Conservation (phyloP, 1,140 invertebrate genomes). For the Papilio machaon region DNA sequence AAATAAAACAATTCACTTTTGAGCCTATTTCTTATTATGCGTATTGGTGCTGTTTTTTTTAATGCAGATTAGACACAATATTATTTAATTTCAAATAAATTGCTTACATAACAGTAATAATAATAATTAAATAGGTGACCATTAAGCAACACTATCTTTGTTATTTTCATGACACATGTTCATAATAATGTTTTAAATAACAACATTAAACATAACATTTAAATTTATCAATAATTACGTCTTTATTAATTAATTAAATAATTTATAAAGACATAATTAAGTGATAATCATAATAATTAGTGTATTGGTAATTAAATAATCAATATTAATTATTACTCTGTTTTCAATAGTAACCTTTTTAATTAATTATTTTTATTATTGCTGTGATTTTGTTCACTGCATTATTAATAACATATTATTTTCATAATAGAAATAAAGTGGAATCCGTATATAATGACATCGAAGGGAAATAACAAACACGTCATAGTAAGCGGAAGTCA, state of each 20-base stretch:
- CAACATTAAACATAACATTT: background rate
- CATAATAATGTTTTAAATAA: no score
- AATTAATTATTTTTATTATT: no score
- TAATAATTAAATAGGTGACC: background rate
- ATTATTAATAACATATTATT: no score
- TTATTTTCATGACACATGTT: conserved; percentile 17
- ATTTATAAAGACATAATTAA: background rate
- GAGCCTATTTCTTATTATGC: background rate
- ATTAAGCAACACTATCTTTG: background rate
- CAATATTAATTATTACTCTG: no score
- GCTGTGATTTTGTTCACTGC: no score
- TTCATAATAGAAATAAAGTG: no score
- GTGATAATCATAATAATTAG: background rate
- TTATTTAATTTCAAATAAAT: background rate
- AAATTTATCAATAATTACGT: background rate
- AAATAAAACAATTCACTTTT: background rate
- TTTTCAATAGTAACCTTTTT: no score
- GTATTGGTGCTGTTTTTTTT: background rate
- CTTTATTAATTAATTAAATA: background rate
- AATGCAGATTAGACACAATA: background rate
- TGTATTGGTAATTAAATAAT: no score
- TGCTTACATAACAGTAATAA: background rate
- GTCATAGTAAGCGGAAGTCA: no score
- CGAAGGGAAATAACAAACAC: no score
- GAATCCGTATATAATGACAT: no score